Conservation (phyloP, 2,797 vertebrate genomes). For the Sebastes ruberrimus region DNA sequence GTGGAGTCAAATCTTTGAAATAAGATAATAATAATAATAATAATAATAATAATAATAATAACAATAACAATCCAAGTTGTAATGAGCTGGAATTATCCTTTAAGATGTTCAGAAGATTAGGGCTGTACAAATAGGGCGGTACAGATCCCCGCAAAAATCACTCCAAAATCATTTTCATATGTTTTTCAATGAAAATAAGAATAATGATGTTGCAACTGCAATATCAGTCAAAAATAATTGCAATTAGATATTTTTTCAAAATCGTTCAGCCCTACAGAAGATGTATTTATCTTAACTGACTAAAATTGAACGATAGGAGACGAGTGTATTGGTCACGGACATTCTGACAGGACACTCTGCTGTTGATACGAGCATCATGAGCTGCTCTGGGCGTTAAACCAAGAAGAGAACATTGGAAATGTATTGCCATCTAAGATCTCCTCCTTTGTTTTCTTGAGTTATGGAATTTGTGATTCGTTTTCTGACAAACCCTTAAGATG, state of each 20-base stretch:
- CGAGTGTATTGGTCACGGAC: neutral
- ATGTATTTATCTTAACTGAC: neutral
- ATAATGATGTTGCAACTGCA: neutral
- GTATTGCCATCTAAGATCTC: neutral
- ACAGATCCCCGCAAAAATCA: no score
- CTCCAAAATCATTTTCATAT: no score
- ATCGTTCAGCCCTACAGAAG: no score
- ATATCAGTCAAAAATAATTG: no score
- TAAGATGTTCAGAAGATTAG: no score
- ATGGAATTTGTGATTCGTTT: constrained; percentile 21
- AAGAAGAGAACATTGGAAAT: neutral
- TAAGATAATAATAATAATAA: neutral
- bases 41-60: no score
- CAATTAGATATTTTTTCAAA: no score
- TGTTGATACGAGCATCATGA: constrained; percentile 12
- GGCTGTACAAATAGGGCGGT: no score
- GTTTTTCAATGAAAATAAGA: no score
- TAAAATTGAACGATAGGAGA: neutral
- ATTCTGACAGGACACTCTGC: neutral
- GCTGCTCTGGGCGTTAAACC: neutral
- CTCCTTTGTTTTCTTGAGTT: constrained; percentile 6
- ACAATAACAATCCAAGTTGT: neutral
- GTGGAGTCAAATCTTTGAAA: neutral
- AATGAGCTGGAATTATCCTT: no score
- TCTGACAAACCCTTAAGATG: constrained; percentile 34